phyloP scores from a whole-genome alignment of 2,888 invertebrate genomes.

The Serripes groenlandicus region DNA sequence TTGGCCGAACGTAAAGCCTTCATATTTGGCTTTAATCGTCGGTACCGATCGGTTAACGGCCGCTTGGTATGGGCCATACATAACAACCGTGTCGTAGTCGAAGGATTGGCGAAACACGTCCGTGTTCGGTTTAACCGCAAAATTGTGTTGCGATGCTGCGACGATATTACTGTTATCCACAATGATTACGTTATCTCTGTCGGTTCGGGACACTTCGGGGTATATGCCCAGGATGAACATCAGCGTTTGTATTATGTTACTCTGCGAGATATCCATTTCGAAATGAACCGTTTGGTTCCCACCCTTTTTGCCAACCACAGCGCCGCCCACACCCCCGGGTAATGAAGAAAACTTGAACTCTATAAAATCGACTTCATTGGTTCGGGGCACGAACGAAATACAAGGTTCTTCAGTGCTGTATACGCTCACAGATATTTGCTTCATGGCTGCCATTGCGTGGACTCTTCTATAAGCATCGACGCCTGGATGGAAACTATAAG shows the following conservation, averaged over 20 bases:
- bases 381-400: conserved; percentile 58
- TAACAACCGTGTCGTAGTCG: conserved; percentile 65
- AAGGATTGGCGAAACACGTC: conserved; percentile 55
- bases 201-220: conserved; percentile 62
- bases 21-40: conserved; percentile 62
- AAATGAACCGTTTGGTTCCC: conserved; percentile 60
- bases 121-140: conserved; percentile 29
- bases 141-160: conserved; percentile 17
- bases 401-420: conserved; percentile 57
- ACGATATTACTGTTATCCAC: conserved; percentile 60
- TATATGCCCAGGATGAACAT: conserved; percentile 61
- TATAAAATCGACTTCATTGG: conserved; percentile 55
- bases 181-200: conserved; percentile 60
- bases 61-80: conserved; percentile 63
- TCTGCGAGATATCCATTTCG: conserved; percentile 54
- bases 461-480: conserved; percentile 64
- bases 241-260: conserved; percentile 56
- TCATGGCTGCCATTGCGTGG: conserved; percentile 63
- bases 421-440: conserved; percentile 61
- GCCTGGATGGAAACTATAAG: conserved; percentile 54
- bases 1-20: conserved; percentile 60
- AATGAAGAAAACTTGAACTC: conserved; percentile 54
- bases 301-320: conserved; percentile 51
- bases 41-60: conserved; percentile 64
- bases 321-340: conserved; percentile 34